Base-by-base conservation (phyloP, 2,888 invertebrate genomes). In the Dicycla oo region DNA sequence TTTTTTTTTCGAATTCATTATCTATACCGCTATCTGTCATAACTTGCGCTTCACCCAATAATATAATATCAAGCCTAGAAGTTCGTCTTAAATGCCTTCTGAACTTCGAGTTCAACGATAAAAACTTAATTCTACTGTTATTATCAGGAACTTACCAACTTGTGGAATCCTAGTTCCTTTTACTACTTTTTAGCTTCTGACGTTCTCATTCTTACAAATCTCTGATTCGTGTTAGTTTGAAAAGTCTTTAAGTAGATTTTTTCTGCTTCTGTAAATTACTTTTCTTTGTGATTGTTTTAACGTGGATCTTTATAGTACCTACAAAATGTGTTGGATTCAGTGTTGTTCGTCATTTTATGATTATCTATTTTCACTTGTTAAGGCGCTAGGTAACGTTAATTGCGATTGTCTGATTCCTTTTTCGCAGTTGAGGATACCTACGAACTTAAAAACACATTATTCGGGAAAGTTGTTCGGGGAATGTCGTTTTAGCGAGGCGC, bases 61-160 rank as follows among this genome's bases (percentile, higher is more conserved):
- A 69, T 60, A 63, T 73, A 65, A 68, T 57, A 72, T 53, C 69
- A 80, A 69, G 75, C 75, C 68, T 70, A 78, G 77, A 78, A 87
- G 82, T 87, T 85, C 76, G 76, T 84, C 80, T 86, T 78, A 83
- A 83, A 87, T 81, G 83, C 81, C 68, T 66, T 65, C 76, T 63
- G 76, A 87, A 87, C 82, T 86, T 78, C 47, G 40, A 78, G 79
- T 84, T 81, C 49, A 61, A 57, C 80, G 87, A 88, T 87, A 88
- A 87, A 87, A 87, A 86, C 76, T 86, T 84, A 75, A 75, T 84
- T 78, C 76, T 53, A 73, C 73, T 67, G 75, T 79, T 85, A 86
- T 83, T 85, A 81, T 82, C 72, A 61, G 30, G 47, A 80, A 78
- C 57, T 83, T 85, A 62, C n/a, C 73, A 83, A 86, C 84, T 87